A percentile compares a stretch with the other conserved stretches of the same genome.
Conservation (phyloP, 2,888 invertebrate species). For the Sarcophaga variegata region DNA sequence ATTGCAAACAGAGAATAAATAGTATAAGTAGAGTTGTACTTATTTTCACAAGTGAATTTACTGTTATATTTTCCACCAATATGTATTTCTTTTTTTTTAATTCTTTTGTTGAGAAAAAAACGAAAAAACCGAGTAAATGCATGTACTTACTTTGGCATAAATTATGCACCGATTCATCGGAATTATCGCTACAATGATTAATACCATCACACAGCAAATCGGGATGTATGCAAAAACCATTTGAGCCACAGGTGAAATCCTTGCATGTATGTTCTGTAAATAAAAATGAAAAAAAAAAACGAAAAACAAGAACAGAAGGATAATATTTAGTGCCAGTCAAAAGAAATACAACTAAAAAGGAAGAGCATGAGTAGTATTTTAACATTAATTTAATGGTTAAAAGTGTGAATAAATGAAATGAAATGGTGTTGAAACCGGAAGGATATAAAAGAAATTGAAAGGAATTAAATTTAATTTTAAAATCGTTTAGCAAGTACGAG, state of each 20-base stretch:
- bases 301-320: background rate
- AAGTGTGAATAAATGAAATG: background rate
- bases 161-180: constrained; percentile 93
- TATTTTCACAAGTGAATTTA: constrained; percentile 11
- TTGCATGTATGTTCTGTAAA: constrained; percentile 92
- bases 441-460: background rate
- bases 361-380: constrained; percentile 1
- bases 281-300: constrained; percentile 40
- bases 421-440: constrained; percentile 13
- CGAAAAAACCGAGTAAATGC: background rate
- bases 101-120: constrained; percentile 3
- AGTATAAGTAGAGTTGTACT: background rate
- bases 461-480: background rate
- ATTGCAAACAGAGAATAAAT: constrained; percentile 6
- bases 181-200: constrained; percentile 96
- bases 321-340: constrained; percentile 28
- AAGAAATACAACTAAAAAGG: background rate
- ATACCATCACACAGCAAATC: constrained; percentile 96
- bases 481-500: background rate
- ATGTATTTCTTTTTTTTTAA: background rate
- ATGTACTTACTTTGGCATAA: constrained; percentile 91
- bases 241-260: constrained; percentile 92
- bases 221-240: constrained; percentile 95
- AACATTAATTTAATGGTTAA: constrained; percentile 20
- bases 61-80: background rate